phyloP scores from a whole-genome alignment of 2,888 invertebrate species.

The Eulithis testata region DNA sequence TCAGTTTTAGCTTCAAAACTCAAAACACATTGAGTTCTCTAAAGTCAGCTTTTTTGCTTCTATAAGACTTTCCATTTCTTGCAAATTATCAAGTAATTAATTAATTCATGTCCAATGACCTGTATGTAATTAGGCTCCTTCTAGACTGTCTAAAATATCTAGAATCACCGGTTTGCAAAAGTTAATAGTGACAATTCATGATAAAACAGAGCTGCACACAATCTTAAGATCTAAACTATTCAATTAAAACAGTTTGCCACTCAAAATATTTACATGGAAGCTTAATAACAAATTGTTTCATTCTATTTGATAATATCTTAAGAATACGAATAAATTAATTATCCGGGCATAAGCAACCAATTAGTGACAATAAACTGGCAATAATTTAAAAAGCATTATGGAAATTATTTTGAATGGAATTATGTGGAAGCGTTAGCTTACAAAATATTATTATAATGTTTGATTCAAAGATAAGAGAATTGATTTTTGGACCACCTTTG shows the following conservation, averaged over 20 bases:
- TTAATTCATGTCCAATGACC: too few species aligned
- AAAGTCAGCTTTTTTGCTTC: too few species aligned
- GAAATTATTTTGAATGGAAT: constrained; percentile 38
- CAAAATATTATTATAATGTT: constrained; percentile 22
- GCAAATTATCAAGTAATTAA: too few species aligned
- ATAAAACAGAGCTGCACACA: neutral
- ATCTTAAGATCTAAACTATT: constrained; percentile 46
- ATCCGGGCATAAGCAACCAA: constrained; percentile 66
- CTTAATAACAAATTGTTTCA: constrained; percentile 72
- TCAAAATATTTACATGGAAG: constrained; percentile 50
- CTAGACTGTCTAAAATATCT: too few species aligned
- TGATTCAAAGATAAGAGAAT: constrained; percentile 23
- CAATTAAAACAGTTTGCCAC: constrained; percentile 68
- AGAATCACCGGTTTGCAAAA: too few species aligned
- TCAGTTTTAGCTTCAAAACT: too few species aligned
- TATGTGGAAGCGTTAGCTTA: constrained; percentile 37
- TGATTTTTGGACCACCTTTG: constrained; percentile 19
- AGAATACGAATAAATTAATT: constrained; percentile 71
- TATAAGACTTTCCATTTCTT: too few species aligned
- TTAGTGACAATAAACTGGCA: constrained; percentile 51
- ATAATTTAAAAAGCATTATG: constrained; percentile 47
- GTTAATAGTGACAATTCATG: too few species aligned
- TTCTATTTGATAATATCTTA: constrained; percentile 72
- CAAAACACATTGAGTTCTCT: too few species aligned
- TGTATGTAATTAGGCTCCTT: too few species aligned